Conservation (phyloP, 2,888 invertebrate species). For the Sycophila texana region DNA sequence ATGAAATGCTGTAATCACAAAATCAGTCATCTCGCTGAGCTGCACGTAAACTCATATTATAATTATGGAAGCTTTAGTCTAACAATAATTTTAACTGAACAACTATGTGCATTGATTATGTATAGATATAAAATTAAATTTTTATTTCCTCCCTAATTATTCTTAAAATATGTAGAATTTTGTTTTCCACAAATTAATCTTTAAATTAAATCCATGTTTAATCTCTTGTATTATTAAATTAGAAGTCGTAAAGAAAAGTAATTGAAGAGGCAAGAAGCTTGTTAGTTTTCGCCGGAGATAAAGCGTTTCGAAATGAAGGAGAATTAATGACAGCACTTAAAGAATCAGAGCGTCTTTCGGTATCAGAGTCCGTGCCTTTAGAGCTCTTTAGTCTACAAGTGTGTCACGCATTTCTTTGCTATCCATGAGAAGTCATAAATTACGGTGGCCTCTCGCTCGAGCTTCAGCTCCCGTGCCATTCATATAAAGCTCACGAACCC, state of each 20-base stretch:
- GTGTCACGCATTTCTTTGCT: slow-evolving; percentile 59
- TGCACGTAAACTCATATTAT: no score
- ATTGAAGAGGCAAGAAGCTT: slow-evolving; percentile 21
- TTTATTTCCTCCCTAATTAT: no score
- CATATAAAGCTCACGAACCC: slow-evolving; percentile 56
- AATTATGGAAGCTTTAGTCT: no score
- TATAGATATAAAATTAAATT: no score
- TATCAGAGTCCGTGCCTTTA: slow-evolving; percentile 23
- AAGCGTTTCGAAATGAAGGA: slow-evolving; percentile 26
- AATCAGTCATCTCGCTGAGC: no score
- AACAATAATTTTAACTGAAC: no score
- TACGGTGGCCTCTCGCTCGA: slow-evolving; percentile 25
- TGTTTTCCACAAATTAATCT: background rate
- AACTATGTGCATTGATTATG: no score
- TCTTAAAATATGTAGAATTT: no score
- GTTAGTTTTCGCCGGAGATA: slow-evolving; percentile 30
- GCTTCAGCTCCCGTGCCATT: slow-evolving; percentile 54
- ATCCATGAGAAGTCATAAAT: slow-evolving; percentile 64
- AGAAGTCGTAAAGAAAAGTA: slow-evolving; percentile 22
- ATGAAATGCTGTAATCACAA: no score
- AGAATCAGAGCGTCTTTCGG: slow-evolving; percentile 39
- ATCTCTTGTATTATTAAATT: slow-evolving; percentile 7
- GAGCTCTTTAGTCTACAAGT: slow-evolving; percentile 34
- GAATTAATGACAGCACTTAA: slow-evolving; percentile 48
- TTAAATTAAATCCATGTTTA: background rate